A percentile compares a stretch with the other conserved stretches of the same genome.
These are phyloP conservation scores for Acanthaster planci DNA, from an alignment of 35 echinoderm and acorn worm species.

Conservation along the genomic window DNA sequence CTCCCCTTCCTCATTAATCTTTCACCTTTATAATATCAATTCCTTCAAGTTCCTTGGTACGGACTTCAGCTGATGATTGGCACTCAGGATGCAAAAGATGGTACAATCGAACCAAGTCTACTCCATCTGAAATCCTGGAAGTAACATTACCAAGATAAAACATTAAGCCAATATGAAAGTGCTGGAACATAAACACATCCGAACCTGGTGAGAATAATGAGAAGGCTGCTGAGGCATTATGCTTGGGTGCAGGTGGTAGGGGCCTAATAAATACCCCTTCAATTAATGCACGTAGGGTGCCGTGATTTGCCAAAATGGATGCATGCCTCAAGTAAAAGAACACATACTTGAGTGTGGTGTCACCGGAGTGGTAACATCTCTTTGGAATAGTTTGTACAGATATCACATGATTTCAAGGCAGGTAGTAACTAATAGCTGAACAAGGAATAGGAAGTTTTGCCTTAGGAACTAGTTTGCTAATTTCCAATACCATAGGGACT, in stretches of 20 bases:
- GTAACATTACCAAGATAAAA: background rate
- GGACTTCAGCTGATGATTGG: constrained; percentile 50
- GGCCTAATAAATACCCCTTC: no score
- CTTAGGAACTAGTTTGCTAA: background rate
- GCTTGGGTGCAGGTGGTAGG: no score
- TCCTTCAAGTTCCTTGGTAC: constrained; percentile 37
- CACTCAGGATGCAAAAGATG: constrained; percentile 68
- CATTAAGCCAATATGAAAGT: background rate
- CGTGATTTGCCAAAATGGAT: no score
- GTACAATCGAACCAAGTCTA: constrained; percentile 63
- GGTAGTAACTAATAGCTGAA: no score
- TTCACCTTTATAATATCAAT: constrained; percentile 73
- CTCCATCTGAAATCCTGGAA: constrained; percentile 72
- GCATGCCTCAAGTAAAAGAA: no score
- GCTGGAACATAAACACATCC: background rate
- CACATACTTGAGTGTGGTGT: background rate
- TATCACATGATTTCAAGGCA: no score
- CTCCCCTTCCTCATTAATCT: background rate
- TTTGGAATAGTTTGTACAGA: no score
- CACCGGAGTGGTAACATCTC: no score
- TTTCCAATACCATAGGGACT: background rate
- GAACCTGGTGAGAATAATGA: no score
- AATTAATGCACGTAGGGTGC: no score
- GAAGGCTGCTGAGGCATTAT: no score
- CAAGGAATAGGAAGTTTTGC: no score